Percentiles rank a stretch among this genome's conserved stretches.
Conservation (phyloP, 2,113 vertebrate species). For the Xenopus laevis region DNA sequence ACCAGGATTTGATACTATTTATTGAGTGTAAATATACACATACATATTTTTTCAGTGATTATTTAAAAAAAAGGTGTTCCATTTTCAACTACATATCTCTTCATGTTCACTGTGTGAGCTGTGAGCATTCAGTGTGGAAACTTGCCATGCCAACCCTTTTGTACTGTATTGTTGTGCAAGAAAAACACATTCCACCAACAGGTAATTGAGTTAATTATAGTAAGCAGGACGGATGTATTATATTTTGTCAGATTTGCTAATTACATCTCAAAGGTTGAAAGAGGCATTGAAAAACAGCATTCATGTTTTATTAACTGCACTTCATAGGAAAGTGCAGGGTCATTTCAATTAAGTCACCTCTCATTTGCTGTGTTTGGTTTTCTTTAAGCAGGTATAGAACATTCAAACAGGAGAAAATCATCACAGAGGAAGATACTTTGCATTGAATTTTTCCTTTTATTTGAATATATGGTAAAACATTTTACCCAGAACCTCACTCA, state of each 20-base stretch:
- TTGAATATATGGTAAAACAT: no score
- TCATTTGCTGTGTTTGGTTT: conserved; percentile 22
- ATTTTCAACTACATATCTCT: no score
- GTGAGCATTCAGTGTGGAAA: no score
- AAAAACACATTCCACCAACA: conserved; percentile 26
- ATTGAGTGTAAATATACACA: no score
- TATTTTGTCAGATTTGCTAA: conserved; percentile 33
- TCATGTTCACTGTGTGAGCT: no score
- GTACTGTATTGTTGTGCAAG: conserved; percentile 30
- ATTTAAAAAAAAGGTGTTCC: no score
- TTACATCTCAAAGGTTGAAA: conserved; percentile 37
- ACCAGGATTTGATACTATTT: no score
- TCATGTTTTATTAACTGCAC: conserved; percentile 38
- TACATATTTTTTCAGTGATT: no score
- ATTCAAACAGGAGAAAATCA: background rate
- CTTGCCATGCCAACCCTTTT: background rate
- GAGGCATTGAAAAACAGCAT: conserved; percentile 10
- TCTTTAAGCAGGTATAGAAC: conserved; percentile 10
- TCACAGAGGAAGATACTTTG: no score
- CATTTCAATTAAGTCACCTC: conserved; percentile 30
- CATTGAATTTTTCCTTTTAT: no score
- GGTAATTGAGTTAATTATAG: conserved; percentile 31
- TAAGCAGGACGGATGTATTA: conserved; percentile 6
- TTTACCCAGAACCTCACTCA: no score
- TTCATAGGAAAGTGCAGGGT: conserved; percentile 16